These are phyloP conservation scores for Jacana jacana DNA, from an alignment of 2,113 vertebrate species.

Conservation along the genomic window DNA sequence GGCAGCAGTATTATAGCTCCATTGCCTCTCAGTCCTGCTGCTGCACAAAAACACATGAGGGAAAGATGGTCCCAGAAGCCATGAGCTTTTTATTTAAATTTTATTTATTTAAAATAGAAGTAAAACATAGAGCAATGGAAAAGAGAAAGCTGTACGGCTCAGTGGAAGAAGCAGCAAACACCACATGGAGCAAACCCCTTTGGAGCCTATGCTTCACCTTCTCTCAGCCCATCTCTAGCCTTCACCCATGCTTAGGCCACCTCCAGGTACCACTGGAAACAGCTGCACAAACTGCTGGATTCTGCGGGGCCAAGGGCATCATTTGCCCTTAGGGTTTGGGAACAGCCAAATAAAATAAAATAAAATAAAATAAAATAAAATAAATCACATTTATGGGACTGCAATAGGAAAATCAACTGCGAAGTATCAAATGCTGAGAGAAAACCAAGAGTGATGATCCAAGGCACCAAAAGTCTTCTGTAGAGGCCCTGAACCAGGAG, in stretches of 20 bases:
- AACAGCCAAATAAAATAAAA: not conserved
- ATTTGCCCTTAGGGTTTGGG: not conserved
- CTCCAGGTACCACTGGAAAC: not conserved
- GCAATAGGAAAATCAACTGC: not conserved
- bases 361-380: too few relatives aligned
- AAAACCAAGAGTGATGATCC: not conserved
- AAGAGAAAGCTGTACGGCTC: not conserved
- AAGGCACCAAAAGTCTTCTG: not conserved
- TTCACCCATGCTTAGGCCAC: not conserved
- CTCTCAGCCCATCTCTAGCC: not conserved
- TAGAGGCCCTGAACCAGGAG: not conserved
- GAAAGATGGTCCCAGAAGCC: not conserved
- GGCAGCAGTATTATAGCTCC: not conserved
- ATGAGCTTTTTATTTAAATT: not conserved
- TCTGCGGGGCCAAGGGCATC: not conserved
- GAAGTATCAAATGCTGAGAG: not conserved
- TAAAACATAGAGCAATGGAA: not conserved
- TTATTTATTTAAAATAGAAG: not conserved
- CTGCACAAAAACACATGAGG: not conserved
- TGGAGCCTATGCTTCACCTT: accelerated
- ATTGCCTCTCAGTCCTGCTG: not conserved
- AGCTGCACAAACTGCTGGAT: not conserved
- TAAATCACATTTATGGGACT: not conserved
- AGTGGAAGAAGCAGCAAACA: not conserved
- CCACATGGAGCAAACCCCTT: not conserved